These are phyloP conservation scores for Sturmia bella DNA, from an alignment of 2,888 invertebrate species.

Conservation along the genomic window DNA sequence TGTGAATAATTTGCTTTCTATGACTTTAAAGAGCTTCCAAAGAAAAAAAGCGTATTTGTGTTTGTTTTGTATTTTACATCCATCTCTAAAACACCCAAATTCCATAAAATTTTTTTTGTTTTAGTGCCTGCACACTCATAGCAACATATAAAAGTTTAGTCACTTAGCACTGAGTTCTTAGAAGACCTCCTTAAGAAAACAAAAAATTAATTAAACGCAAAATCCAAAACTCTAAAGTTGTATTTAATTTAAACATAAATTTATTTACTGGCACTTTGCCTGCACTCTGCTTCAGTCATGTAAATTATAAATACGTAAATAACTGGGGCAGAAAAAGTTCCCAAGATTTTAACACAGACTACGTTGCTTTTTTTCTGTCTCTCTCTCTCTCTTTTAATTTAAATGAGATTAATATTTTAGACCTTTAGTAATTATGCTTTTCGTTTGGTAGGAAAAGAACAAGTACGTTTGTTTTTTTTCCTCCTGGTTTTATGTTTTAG, in stretches of 20 bases:
- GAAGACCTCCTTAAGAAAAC: not conserved
- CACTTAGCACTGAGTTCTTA: not conserved
- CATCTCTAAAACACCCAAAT: not conserved
- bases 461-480: not conserved
- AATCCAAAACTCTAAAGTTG: slow-evolving; percentile 33
- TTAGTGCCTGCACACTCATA: not conserved
- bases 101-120: slow-evolving; percentile 9
- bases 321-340: slow-evolving; percentile 50
- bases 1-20: not conserved
- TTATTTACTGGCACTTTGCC: slow-evolving; percentile 63
- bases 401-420: slow-evolving; percentile 67
- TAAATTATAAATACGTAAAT: slow-evolving; percentile 36
- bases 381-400: slow-evolving; percentile 45
- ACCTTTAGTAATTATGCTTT: slow-evolving; percentile 55
- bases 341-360: slow-evolving; percentile 8
- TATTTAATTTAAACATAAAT: slow-evolving; percentile 33
- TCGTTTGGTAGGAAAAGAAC: not conserved
- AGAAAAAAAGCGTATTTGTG: not conserved
- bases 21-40: not conserved
- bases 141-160: not conserved
- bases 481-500: not conserved
- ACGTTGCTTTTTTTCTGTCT: not conserved
- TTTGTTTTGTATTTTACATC: too few relatives aligned
- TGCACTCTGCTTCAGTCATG: slow-evolving; percentile 4
- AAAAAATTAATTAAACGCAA: slow-evolving; percentile 50